These are phyloP conservation scores for Gadopsis marmoratus DNA, from an alignment of 2,797 vertebrate genomes.

Conservation along the genomic window DNA sequence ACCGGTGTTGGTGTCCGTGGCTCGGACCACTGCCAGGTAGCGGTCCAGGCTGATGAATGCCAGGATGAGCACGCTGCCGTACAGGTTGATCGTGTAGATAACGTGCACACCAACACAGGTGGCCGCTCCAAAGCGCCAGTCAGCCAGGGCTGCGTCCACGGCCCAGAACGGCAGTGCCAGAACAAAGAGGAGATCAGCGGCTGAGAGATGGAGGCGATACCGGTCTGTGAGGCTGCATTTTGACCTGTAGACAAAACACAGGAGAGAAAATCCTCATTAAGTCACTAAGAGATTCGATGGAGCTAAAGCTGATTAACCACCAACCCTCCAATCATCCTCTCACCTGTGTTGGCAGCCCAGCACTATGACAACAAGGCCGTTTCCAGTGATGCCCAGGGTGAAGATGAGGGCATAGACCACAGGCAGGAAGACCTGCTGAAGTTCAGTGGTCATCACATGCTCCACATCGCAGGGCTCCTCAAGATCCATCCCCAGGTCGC, in stretches of 20 bases:
- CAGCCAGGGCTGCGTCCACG: conserved; percentile 88
- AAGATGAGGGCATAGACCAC: conserved; percentile 95
- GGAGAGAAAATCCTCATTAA: not conserved
- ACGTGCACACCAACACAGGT: conserved; percentile 93
- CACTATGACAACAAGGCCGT: conserved; percentile 95
- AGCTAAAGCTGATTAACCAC: not conserved
- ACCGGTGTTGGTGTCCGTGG: conserved; percentile 95
- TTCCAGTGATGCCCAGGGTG: conserved; percentile 93
- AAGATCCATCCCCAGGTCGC: conserved; percentile 83
- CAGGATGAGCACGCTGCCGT: conserved; percentile 97
- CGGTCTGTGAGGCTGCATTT: conserved; percentile 95
- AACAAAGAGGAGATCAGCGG: conserved; percentile 97
- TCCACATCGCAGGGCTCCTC: conserved; percentile 87
- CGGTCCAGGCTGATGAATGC: conserved; percentile 98
- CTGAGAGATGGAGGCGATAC: conserved; percentile 95
- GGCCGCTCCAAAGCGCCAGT: conserved; percentile 92
- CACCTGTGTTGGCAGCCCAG: conserved; percentile 95
- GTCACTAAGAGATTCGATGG: not conserved
- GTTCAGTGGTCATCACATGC: conserved; percentile 85
- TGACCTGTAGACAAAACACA: conserved; percentile 72
- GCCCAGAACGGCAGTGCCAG: conserved; percentile 98
- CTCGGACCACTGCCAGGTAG: conserved; percentile 96
- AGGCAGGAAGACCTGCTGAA: conserved; percentile 92
- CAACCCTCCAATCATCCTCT: conserved; percentile 1
- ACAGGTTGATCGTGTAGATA: conserved; percentile 97